Evolutionary conservation across 2,797 vertebrate genomes (phyloP).

Genomic region (Etheostoma nigrum): DNA sequence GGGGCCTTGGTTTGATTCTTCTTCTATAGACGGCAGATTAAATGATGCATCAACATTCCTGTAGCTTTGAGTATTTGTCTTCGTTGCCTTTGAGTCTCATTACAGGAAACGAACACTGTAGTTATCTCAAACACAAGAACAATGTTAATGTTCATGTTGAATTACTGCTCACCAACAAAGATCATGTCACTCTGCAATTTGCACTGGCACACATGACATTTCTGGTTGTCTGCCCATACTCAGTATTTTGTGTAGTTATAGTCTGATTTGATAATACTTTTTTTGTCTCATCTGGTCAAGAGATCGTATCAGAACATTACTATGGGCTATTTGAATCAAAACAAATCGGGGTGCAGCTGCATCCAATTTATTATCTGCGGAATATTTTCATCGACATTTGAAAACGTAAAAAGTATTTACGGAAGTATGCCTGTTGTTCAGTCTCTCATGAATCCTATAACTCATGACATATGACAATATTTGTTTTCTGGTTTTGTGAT

Average conservation of each 20-base stretch:
- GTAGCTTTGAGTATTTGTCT: conserved; percentile 59
- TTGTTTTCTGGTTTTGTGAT: conserved; percentile 17
- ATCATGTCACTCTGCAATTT: conserved; percentile 64
- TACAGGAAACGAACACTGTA: conserved; percentile 28
- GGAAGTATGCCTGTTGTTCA: conserved; percentile 4
- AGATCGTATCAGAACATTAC: conserved; percentile 20
- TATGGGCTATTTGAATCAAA: conserved; percentile 33
- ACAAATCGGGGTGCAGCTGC: conserved; percentile 14
- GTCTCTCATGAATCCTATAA: not conserved
- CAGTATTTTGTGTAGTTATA: conserved; percentile 23
- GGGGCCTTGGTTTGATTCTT: conserved; percentile 40
- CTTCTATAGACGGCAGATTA: conserved; percentile 25
- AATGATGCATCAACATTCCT: conserved; percentile 80
- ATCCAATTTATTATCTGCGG: not conserved
- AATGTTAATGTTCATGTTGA: conserved; percentile 65
- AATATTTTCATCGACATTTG: conserved; percentile 6
- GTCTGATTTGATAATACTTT: conserved; percentile 16
- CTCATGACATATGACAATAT: conserved; percentile 10
- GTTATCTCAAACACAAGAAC: conserved; percentile 56
- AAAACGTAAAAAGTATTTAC: conserved; percentile 20
- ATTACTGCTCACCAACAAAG: conserved; percentile 65
- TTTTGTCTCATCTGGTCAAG: conserved; percentile 33
- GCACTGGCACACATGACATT: conserved; percentile 45
- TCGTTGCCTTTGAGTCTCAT: conserved; percentile 53
- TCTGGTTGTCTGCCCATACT: conserved; percentile 35